These are phyloP conservation scores for Hyperoodon ampullatus DNA, from an alignment of 2,113 vertebrate genomes.

Conservation along the genomic window DNA sequence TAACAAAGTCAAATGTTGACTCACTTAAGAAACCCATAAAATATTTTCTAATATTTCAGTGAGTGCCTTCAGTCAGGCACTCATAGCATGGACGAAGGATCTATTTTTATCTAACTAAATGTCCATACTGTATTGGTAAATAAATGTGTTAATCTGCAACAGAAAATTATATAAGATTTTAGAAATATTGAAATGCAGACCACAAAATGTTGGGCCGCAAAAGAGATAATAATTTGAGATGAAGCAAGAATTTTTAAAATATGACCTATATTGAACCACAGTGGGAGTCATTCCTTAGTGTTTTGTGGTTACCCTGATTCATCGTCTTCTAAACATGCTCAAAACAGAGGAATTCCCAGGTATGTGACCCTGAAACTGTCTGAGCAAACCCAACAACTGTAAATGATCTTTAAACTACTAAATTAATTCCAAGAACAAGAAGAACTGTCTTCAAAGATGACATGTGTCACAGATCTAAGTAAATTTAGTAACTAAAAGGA, in stretches of 20 bases:
- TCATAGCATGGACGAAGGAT: not conserved
- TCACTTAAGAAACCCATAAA: not conserved
- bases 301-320: not conserved
- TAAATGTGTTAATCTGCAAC: not conserved
- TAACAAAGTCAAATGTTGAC: not conserved
- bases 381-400: not conserved
- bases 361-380: not conserved
- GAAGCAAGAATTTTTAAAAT: not conserved
- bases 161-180: not conserved
- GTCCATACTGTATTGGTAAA: not conserved
- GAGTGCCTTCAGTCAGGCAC: not conserved
- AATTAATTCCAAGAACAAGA: not conserved
- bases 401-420: not conserved
- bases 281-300: not conserved
- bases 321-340: not conserved
- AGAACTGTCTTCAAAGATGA: conserved; percentile 3
- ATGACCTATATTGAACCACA: not conserved
- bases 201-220: not conserved
- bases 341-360: not conserved
- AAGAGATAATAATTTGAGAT: conserved; percentile 21
- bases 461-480: not conserved
- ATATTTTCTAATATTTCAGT: not conserved
- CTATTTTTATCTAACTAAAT: conserved; percentile 23
- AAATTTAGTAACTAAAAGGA: not conserved
- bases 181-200: not conserved